Base-by-base conservation (phyloP, 2,797 vertebrate species). In the Botia almorhae region DNA sequence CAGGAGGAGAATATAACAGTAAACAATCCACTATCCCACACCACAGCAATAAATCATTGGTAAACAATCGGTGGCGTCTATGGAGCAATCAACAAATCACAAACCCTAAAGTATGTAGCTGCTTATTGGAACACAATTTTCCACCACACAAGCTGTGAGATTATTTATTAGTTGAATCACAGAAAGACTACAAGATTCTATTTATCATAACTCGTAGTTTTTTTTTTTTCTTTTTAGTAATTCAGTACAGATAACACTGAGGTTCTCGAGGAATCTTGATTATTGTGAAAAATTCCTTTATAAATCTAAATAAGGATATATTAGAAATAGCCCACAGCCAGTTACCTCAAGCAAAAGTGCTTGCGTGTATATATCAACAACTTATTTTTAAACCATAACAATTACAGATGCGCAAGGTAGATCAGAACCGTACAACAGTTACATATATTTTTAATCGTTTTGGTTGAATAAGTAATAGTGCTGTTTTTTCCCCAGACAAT, bases 21-120 rank as follows among this genome's bases (percentile, higher is more conserved):
- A 97, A 97, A 96, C 95, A 95, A 93, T 95, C 95, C 95, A 96
- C 95, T 94, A 97, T 96, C 96, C 96, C n/a, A n/a, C 96, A 97
- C 95, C 95, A 96, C 96, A 96, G 96, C 95, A 92, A 93, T 75
- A 93, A 95, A 94, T 96, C 95, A 96, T 96, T 96, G 96, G 96
- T 97, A 96, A 96, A 98, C 95, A 93, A 94, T 93, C 93, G 95
- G 95, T 95, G 96, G 96, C 94, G 93, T 96, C 96, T 98, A 98
- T 92, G 91, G 95, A 96, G 96, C 96, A 95, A 95, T 96, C 94
- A 92, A 95, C 93, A 96, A 89, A 97, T 97, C 95, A 98, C 97
- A 96, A 96, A 95, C 95, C 95, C 96, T 97, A 97, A 96, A 95
- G 93, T 89, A 94, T 94, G 92, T 90, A 97, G 96, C 95, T 96